These are phyloP conservation scores for Sesamia nonagrioides DNA, from an alignment of 1,140 invertebrate species.

Conservation along the genomic window DNA sequence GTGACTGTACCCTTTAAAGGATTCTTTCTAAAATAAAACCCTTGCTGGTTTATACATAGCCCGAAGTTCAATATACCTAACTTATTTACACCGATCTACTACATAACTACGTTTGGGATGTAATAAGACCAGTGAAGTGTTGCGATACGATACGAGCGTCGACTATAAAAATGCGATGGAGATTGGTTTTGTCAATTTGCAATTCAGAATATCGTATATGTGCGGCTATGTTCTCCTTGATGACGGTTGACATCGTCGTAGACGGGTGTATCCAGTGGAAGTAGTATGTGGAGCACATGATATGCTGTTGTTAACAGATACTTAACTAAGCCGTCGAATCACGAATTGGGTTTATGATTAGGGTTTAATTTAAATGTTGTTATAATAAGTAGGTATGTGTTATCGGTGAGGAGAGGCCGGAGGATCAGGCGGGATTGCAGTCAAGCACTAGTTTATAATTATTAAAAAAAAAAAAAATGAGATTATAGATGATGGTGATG, in stretches of 20 bases:
- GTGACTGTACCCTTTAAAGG: background rate
- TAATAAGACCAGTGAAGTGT: conserved; percentile 20
- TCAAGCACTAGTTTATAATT: too few species aligned
- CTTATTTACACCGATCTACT: conserved; percentile 9
- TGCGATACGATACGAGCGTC: background rate
- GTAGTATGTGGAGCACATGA: conserved; percentile 22
- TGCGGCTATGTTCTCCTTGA: conserved; percentile 31
- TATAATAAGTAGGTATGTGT: too few species aligned
- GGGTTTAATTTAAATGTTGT: conserved; percentile 23
- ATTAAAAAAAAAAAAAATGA: too few species aligned
- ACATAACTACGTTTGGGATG: conserved; percentile 6
- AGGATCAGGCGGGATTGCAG: too few species aligned
- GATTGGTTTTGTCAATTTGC: conserved; percentile 44
- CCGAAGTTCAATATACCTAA: background rate
- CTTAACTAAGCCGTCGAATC: background rate
- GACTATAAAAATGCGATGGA: conserved; percentile 38
- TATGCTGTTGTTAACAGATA: conserved; percentile 1
- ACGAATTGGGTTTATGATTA: background rate
- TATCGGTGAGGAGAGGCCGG: too few species aligned
- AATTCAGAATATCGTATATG: conserved; percentile 45
- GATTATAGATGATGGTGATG: too few species aligned
- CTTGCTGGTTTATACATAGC: background rate
- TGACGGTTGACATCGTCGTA: conserved; percentile 31
- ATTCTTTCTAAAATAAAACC: conserved; percentile 2
- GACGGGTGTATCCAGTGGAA: background rate